Conservation (phyloP, 2,888 invertebrate species). For the Chaitophorus viminalis region DNA sequence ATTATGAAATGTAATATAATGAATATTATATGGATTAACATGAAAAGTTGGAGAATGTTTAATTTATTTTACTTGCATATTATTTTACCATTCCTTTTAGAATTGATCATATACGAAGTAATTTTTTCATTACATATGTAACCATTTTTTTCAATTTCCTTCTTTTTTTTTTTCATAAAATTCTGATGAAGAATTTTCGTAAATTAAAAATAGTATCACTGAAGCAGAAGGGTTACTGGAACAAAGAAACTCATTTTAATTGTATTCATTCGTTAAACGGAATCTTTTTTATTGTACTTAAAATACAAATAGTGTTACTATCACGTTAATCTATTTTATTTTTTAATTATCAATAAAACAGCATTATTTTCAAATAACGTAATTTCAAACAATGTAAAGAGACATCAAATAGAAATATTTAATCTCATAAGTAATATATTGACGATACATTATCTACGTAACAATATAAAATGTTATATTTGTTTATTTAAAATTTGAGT, state of each 20-base stretch:
- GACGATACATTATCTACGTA: too few species aligned
- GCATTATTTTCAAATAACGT: too few species aligned
- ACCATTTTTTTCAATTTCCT: background rate
- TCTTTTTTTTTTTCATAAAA: background rate
- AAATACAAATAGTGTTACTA: background rate
- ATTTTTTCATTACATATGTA: background rate
- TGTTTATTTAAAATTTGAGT: too few species aligned
- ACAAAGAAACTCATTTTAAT: slow-evolving; percentile 14
- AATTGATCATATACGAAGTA: background rate
- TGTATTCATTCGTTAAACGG: slow-evolving; percentile 4
- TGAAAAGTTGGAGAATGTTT: too few species aligned
- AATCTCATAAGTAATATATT: too few species aligned
- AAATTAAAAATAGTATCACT: slow-evolving; percentile 22
- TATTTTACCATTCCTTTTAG: background rate
- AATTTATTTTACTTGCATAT: background rate
- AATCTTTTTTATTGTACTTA: background rate
- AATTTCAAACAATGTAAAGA: too few species aligned
- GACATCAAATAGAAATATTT: too few species aligned
- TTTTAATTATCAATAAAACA: background rate
- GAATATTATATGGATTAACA: too few species aligned
- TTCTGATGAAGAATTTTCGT: background rate
- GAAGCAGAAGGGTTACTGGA: slow-evolving; percentile 1
- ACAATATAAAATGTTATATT: too few species aligned
- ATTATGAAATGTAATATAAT: too few species aligned
- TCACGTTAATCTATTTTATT: background rate